Conservation (phyloP, 2,113 vertebrate species). For the Bos taurus region DNA sequence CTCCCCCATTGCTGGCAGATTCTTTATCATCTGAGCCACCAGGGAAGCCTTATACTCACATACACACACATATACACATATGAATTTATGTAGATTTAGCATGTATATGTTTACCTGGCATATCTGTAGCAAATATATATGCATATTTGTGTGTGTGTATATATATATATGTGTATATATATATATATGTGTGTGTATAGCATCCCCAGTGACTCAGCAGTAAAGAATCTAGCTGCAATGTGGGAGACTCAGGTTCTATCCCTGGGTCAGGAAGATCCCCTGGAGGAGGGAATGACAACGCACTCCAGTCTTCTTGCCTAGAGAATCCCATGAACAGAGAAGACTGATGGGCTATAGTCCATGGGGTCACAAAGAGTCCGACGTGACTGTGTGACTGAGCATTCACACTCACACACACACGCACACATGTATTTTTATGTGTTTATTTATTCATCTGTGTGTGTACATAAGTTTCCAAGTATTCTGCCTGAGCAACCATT, state of each 20-base stretch:
- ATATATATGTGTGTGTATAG: accelerated
- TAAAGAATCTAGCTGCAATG: neutral
- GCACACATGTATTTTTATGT: accelerated
- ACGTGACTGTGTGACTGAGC: neutral
- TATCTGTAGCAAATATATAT: neutral
- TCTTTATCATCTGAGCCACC: neutral
- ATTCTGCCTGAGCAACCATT: neutral
- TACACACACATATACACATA: neutral
- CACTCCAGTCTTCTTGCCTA: neutral
- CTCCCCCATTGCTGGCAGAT: neutral
- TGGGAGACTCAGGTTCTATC: neutral
- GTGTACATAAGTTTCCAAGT: neutral
- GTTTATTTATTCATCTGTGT: neutral
- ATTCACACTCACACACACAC: neutral
- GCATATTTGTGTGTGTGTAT: too few species aligned
- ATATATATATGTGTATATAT: neutral
- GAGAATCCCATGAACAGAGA: neutral
- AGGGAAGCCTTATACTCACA: neutral
- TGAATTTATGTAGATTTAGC: neutral
- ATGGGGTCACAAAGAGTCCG: neutral
- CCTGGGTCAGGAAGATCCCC: neutral
- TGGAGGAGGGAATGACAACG: neutral
- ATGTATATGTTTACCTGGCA: neutral
- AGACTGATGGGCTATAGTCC: neutral
- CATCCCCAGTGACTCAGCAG: neutral